These are phyloP conservation scores for Phoxinus phoxinus DNA, from an alignment of 2,113 vertebrate genomes.

Conservation along the genomic window DNA sequence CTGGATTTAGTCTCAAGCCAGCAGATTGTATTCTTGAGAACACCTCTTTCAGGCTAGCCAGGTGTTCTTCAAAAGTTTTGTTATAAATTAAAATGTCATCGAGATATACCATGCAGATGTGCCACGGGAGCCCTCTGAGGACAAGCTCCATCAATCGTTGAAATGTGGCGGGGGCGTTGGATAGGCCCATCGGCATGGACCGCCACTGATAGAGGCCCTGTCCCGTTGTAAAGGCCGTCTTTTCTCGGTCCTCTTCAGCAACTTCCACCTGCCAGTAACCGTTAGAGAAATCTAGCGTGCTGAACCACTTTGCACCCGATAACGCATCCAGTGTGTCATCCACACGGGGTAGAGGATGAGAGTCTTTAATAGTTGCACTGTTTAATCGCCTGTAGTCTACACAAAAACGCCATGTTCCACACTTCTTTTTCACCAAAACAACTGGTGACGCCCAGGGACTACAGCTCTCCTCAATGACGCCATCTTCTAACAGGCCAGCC, in stretches of 20 bases:
- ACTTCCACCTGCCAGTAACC: conserved; percentile 56
- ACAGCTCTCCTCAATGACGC: conserved; percentile 40
- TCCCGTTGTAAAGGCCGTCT: conserved; percentile 39
- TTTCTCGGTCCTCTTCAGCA: conserved; percentile 35
- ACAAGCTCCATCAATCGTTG: too few species aligned
- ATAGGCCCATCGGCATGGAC: too few species aligned
- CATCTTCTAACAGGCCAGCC: background rate
- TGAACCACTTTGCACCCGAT: conserved; percentile 29
- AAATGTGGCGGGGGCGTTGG: too few species aligned
- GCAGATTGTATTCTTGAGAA: conserved; percentile 16
- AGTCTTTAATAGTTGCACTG: conserved; percentile 34
- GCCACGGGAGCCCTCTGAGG: too few species aligned
- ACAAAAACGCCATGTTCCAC: conserved; percentile 18
- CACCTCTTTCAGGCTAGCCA: conserved; percentile 33
- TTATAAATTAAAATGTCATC: conserved; percentile 44
- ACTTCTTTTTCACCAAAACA: conserved; percentile 20
- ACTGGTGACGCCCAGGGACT: conserved; percentile 25
- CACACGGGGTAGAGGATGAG: conserved; percentile 17
- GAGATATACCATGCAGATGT: conserved; percentile 45
- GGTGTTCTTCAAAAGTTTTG: conserved; percentile 29
- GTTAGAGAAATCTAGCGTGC: conserved; percentile 20
- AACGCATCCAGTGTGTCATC: conserved; percentile 30
- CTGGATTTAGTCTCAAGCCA: conserved; percentile 45
- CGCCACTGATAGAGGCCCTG: too few species aligned
- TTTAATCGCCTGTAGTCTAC: conserved; percentile 19